These are phyloP conservation scores for Lottia scabra DNA, from an alignment of 2,888 invertebrate genomes.

Conservation along the genomic window DNA sequence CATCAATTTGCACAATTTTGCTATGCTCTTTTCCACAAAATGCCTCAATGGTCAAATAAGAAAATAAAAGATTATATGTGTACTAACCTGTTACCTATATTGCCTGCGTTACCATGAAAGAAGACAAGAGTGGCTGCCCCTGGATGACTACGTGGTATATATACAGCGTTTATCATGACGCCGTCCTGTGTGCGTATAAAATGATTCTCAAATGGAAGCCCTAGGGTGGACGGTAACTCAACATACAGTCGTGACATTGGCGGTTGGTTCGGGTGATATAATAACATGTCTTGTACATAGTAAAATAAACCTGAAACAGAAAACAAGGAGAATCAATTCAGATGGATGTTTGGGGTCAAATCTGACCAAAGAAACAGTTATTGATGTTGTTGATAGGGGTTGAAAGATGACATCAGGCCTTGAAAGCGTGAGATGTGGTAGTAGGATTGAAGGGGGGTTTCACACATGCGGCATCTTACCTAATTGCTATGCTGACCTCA, in stretches of 20 bases:
- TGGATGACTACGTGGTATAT: constrained; percentile 67
- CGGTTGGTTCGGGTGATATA: constrained; percentile 92
- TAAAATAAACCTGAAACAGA: constrained; percentile 75
- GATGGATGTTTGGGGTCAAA: too few species aligned
- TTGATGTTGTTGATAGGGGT: too few species aligned
- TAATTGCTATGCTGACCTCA: too few species aligned
- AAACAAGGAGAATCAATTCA: constrained; percentile 10
- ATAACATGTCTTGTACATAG: constrained; percentile 81
- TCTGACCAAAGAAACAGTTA: too few species aligned
- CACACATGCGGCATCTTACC: too few species aligned
- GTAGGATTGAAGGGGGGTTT: too few species aligned
- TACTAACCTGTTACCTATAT: constrained; percentile 84
- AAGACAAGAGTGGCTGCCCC: constrained; percentile 85
- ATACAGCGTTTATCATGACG: constrained; percentile 65
- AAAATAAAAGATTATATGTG: background rate
- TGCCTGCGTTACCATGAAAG: constrained; percentile 97
- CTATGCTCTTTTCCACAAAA: too few species aligned
- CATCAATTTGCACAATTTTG: too few species aligned
- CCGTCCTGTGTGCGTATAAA: constrained; percentile 74
- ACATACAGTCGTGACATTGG: constrained; percentile 89
- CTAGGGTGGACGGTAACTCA: constrained; percentile 83
- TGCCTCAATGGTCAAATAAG: too few species aligned
- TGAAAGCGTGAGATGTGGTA: too few species aligned
- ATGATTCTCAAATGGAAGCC: constrained; percentile 87
- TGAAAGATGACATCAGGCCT: too few species aligned